These are phyloP conservation scores for Cephonodes hylas DNA, from an alignment of 2,888 invertebrate genomes.

Conservation along the genomic window DNA sequence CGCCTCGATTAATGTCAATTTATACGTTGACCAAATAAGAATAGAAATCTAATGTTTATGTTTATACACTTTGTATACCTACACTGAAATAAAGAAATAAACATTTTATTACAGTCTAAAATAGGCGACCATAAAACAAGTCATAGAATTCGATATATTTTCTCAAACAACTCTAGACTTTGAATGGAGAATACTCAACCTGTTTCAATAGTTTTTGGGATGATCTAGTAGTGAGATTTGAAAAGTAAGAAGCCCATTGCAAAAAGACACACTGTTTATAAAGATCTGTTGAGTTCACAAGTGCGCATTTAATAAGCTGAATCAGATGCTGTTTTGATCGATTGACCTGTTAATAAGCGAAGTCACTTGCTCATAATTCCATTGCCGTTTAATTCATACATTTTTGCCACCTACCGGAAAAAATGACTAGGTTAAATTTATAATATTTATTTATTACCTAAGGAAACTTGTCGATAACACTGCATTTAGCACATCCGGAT, in stretches of 20 bases:
- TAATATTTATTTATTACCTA: too few species aligned
- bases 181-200: background rate
- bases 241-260: too few species aligned
- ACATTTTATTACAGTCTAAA: background rate
- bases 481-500: too few species aligned
- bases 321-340: background rate
- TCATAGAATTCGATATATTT: background rate
- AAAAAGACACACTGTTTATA: too few species aligned
- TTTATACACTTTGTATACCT: background rate
- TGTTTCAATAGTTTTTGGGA: background rate
- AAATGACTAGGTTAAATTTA: background rate
- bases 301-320: background rate
- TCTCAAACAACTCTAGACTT: background rate
- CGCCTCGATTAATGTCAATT: too few species aligned
- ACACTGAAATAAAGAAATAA: background rate
- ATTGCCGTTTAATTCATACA: background rate
- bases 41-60: background rate
- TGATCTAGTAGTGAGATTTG: too few species aligned
- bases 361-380: background rate
- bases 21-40: too few species aligned
- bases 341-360: background rate
- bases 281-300: too few species aligned
- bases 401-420: background rate
- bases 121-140: background rate
- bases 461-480: too few species aligned